phyloP scores from a whole-genome alignment of 2,797 vertebrate species.

The Dipus sagitta region DNA sequence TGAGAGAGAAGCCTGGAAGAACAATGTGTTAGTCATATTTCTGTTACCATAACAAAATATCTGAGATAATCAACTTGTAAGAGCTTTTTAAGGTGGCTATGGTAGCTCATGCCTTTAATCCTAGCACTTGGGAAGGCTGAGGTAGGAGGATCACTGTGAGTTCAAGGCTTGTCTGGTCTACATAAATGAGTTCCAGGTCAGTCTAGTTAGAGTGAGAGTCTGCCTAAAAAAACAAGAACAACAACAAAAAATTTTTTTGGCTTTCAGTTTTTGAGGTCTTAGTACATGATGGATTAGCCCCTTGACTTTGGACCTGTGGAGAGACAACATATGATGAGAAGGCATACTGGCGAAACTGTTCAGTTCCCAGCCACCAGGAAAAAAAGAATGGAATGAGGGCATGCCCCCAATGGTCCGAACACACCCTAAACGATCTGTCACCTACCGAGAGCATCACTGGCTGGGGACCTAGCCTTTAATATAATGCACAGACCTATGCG shows the following conservation, averaged over 20 bases:
- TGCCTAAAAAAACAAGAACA: no score
- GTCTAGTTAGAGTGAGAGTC: no score
- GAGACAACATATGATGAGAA: neutral
- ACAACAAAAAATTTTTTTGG: neutral
- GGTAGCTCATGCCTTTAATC: no score
- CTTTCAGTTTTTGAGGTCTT: neutral
- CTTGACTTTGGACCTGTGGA: neutral
- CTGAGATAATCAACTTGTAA: neutral
- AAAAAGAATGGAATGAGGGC: neutral
- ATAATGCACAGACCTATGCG: neutral
- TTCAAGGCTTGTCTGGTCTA: no score
- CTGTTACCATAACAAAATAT: neutral
- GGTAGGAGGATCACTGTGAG: no score
- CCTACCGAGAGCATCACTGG: neutral
- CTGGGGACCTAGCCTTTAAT: neutral
- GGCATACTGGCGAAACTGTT: neutral
- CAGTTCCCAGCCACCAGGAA: neutral
- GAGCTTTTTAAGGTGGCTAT: no score
- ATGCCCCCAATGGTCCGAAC: no score
- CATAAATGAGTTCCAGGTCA: no score
- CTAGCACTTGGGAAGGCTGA: no score
- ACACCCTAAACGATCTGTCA: neutral
- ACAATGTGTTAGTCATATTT: neutral
- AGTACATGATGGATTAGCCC: neutral
- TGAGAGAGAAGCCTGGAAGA: slow-evolving; percentile 19